A percentile compares a stretch with the other conserved stretches of the same genome.
phyloP scores from a whole-genome alignment of 2,113 vertebrate species.

The Dipodomys merriami region DNA sequence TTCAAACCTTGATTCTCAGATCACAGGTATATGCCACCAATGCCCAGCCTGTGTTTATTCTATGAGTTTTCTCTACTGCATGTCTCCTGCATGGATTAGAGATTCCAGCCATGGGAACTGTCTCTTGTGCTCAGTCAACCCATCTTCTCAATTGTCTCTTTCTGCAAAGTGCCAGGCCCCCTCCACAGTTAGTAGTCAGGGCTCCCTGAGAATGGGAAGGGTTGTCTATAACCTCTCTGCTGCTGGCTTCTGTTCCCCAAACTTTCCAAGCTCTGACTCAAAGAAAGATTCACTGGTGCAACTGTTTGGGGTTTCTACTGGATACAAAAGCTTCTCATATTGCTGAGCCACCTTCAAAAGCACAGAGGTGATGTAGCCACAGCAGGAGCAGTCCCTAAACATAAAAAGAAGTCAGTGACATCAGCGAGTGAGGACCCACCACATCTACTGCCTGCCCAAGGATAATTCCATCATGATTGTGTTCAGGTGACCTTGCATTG shows the following conservation, averaged over 20 bases:
- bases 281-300: not conserved
- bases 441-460: too few relatives aligned
- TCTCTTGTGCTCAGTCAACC: not conserved
- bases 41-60: not conserved
- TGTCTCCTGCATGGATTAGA: not conserved
- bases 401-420: not conserved
- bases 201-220: not conserved
- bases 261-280: not conserved
- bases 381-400: not conserved
- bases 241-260: not conserved
- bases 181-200: not conserved
- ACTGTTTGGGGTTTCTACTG: not conserved
- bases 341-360: not conserved
- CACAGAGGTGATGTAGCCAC: not conserved
- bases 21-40: too few relatives aligned
- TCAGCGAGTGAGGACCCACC: too few relatives aligned
- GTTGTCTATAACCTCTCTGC: not conserved
- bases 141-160: not conserved
- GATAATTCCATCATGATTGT: fast-evolving
- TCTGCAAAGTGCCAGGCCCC: not conserved
- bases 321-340: not conserved
- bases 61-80: not conserved
- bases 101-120: not conserved
- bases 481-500: not conserved
- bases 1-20: too few relatives aligned